Base-by-base conservation (phyloP, 1,140 invertebrate genomes). In the Panulirus ornatus region DNA sequence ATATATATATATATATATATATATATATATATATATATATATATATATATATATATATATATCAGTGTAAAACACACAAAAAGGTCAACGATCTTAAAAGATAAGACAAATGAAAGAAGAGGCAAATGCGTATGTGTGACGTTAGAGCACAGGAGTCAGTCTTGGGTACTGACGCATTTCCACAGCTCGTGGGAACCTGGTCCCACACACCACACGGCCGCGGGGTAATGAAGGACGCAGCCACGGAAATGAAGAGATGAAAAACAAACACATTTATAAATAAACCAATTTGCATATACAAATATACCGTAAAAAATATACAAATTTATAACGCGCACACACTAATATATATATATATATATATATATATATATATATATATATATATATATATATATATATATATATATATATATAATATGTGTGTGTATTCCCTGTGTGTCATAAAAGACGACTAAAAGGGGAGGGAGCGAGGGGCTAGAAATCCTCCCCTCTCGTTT, bases 1-100 rank as follows among this genome's bases (percentile, higher is more conserved):
- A n/a, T 78, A 40, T 78, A 38, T 78, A 42, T 78, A 42, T 78
- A 42, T 78, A 42, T 78, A 40, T 78, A 42, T 78, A 42, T 40
- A 40, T 78, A n/a, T 78, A 40, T 78, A n/a, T 78, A 40, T 78
- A n/a, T 78, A 40, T 78, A n/a, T 78, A 42, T 78, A n/a, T 78
- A 40, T 78, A n/a, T 70, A 36, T 71, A 36, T 71, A 36, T 71
- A 36, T 71, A 36, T 71, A 36, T 71, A 11, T 58, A 58, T 22
- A 22, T 22, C n/a, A n/a, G n/a, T n/a, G n/a, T n/a, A n/a, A n/a
- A n/a, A n/a, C n/a, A n/a, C n/a, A n/a, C n/a, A n/a, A n/a, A n/a
- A n/a, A n/a, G n/a, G n/a, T n/a, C n/a, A n/a, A n/a, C n/a, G n/a
- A n/a, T n/a, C n/a, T n/a, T n/a, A n/a, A n/a, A n/a, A n/a, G n/a